Base-by-base conservation (phyloP, 35 echinoderm and acorn worm species). In the Acanthaster planci region DNA sequence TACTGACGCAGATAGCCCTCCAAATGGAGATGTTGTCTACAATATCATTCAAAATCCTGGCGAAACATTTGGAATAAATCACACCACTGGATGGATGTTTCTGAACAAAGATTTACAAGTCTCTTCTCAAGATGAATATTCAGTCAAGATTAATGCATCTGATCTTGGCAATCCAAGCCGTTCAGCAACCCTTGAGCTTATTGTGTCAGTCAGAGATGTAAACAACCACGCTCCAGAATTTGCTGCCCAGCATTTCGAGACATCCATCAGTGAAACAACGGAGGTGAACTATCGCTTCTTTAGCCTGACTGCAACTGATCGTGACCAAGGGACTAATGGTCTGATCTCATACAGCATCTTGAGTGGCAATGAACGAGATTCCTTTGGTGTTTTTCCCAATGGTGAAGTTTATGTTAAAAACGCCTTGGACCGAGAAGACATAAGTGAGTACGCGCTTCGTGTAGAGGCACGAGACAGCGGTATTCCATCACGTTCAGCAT, bases 301-400 rank as follows among this genome's bases (percentile, higher is more conserved):
- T 17, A 60, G 75, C 7, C 54, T 94, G 19, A 21, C 56, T 29
- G 96, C 96, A 21, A 86, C 85, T 8, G 96, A 99, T 89, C 85
- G 42, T 78, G 96, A 99, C 56, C 40, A 88, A 34, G 96, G 96
- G 23, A 88, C 85, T 30, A 99, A 99, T 86, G 96, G 96, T 21
- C 6, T 77, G 52, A 90, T 99, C 19, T 50, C 89, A 0, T 99
- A 94, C 79, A 78, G 55, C 60, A 99, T 99, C 39, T 53, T 79
- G 38, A 58, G 52, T 76, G 96, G 96, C 21, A 99, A 99, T 44
- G 52, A 77, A 23, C 85, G 75, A 32, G 85, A 99, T n/a, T 86
- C 76, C 64, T 99, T 99, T 92, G 96, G 96, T 37, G 86, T 99
- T 52, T 99, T 99, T 76, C 96, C 96, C 22, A 79, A 94, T 89